Evolutionary conservation across 2,113 vertebrate species (phyloP), one percentile per base, ranked within the genome.

Genomic region (Clarias macrocephalus): DNA sequence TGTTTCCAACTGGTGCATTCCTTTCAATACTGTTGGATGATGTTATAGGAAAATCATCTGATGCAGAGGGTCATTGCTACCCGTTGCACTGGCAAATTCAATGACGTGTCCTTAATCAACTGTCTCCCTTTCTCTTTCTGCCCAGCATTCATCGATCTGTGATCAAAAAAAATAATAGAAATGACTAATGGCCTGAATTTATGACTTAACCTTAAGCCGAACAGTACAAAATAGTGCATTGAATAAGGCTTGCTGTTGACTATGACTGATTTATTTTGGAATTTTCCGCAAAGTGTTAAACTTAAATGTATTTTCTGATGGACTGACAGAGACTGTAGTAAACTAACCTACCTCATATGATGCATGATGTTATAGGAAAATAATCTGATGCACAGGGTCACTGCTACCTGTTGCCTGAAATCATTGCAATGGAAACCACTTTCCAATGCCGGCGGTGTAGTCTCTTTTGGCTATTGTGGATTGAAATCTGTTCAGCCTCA

Each of bases 151-250:
- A 23, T 54, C 19, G 13, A 33, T 75, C 42, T 42, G 18, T 54
- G 54, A 60, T 70, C 54, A 70, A 88, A 85, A 79, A 77, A 72
- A 87, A 72, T 57, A 21, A 42, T 70, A 62, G 25, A 63, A 25
- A 63, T 63, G 23, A 63, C 60, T 5, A 73, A 65, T 84, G 72
- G 66, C 28, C 66, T 37, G 11, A 57, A 84, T 72, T 73, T 37
- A n/a, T 59, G 48, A 60, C 25, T 82, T 11, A 21, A 48, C 42
- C 25, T 82, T 81, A 25, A 62, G 66, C 48, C 66, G 60, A 65
- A 83, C 48, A 65, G 23, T 25, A 63, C 8, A 63, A 25, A 63
- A 63, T 63, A 23, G 18, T 59, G 57, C 23, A 63, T 2, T 25
- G 19, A 5, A 7, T 63, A 25, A 63, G 21, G 60, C 5, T 63